A percentile compares a stretch with the other conserved stretches of the same genome.
Evolutionary conservation across 1,140 invertebrate species (phyloP).

Genomic region (Pseudachorutes palmiensis): DNA sequence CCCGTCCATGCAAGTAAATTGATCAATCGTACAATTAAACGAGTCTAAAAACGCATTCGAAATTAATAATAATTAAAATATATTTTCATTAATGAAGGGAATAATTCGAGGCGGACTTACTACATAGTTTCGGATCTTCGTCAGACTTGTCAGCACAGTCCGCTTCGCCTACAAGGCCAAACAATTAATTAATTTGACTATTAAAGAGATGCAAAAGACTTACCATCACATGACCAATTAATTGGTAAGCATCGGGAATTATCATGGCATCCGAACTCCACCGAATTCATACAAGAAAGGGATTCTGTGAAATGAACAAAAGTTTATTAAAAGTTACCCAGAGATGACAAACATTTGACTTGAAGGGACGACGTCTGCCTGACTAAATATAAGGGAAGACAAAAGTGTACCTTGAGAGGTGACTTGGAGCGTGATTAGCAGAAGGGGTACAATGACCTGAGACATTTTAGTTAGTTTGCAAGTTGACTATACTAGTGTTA

Average conservation of each 20-base stretch:
- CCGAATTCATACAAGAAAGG: neutral
- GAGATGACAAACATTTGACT: neutral
- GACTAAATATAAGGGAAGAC: too few relatives aligned
- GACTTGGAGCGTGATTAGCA: too few relatives aligned
- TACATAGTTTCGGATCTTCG: slow-evolving; percentile 56
- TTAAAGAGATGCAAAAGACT: neutral
- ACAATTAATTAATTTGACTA: too few relatives aligned
- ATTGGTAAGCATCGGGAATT: neutral
- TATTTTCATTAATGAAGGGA: neutral
- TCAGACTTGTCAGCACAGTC: slow-evolving; percentile 68
- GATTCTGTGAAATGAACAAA: slow-evolving; percentile 5
- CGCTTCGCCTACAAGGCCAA: slow-evolving; percentile 56
- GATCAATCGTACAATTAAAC: slow-evolving; percentile 71
- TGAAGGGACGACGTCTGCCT: neutral
- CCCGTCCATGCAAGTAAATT: slow-evolving; percentile 65
- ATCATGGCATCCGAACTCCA: neutral
- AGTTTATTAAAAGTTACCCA: neutral
- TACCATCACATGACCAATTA: slow-evolving; percentile 4
- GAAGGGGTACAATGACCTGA: too few relatives aligned
- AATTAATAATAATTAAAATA: neutral
- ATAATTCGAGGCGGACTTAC: slow-evolving; percentile 49
- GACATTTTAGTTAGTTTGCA: too few relatives aligned
- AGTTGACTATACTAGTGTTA: too few relatives aligned
- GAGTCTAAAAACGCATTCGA: slow-evolving; percentile 50
- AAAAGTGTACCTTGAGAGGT: too few relatives aligned